Evolutionary conservation across 2,113 vertebrate genomes (phyloP).

Genomic region (Coreoperca whiteheadi): DNA sequence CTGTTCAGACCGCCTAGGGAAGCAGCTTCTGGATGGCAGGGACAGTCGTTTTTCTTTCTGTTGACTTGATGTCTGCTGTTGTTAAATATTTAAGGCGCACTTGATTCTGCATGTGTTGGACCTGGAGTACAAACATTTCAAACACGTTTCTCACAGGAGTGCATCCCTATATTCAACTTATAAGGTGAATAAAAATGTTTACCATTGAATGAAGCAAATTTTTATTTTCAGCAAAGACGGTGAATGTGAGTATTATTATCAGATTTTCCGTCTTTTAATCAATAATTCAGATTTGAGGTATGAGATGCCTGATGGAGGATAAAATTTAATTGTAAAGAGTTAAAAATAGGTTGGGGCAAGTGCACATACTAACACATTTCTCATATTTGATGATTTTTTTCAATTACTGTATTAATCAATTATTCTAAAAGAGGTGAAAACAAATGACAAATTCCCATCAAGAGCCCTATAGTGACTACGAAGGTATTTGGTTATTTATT

Average conservation of each 20-base stretch:
- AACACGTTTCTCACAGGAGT: no score
- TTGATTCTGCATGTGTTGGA: neutral
- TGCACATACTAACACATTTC: neutral
- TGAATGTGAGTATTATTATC: neutral
- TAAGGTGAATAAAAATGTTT: neutral
- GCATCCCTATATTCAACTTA: no score
- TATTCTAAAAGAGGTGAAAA: neutral
- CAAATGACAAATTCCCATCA: neutral
- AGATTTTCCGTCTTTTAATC: neutral
- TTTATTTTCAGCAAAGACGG: neutral
- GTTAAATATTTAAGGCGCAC: neutral
- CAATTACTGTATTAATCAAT: neutral
- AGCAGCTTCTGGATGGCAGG: constrained; percentile 34
- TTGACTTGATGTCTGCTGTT: neutral
- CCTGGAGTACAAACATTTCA: neutral
- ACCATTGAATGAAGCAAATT: neutral
- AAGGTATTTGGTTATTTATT: neutral
- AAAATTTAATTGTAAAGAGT: neutral
- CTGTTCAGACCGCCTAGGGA: constrained; percentile 8
- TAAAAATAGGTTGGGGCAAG: neutral
- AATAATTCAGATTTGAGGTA: neutral
- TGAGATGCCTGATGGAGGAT: neutral
- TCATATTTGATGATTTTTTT: neutral
- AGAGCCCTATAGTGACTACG: neutral
- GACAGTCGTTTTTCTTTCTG: constrained; percentile 21